Evolutionary conservation across 2,113 vertebrate genomes (phyloP).

Genomic region (Hydropotes inermis): DNA sequence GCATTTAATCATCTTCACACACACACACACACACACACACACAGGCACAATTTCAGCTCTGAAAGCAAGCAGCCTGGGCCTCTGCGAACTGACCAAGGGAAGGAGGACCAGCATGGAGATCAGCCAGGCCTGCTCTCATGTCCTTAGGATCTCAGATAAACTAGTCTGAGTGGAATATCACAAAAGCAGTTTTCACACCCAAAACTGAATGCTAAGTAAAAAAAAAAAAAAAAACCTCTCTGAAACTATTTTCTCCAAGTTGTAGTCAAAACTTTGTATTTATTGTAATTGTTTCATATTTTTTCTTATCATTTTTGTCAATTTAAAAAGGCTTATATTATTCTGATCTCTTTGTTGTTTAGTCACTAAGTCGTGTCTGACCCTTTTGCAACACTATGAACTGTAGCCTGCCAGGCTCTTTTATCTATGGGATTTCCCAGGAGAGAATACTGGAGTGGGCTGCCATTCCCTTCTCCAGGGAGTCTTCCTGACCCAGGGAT

Average conservation of each 20-base stretch:
- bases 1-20: background rate
- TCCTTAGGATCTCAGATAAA: background rate
- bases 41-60: background rate
- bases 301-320: background rate
- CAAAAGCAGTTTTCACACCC: background rate
- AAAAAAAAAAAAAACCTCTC: background rate
- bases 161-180: rapidly evolving
- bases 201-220: background rate
- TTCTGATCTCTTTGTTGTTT: background rate
- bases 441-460: background rate
- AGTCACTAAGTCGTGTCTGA: background rate
- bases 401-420: background rate
- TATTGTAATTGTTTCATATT: background rate
- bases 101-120: rapidly evolving
- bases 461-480: background rate
- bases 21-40: too few species aligned
- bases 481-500: background rate
- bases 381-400: background rate
- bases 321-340: background rate
- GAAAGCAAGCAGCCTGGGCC: background rate
- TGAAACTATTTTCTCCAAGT: background rate
- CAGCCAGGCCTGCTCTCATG: background rate
- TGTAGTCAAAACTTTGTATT: too few species aligned
- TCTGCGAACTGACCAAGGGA: background rate
- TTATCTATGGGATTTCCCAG: background rate